Evolutionary conservation across 2,888 invertebrate genomes (phyloP).

Genomic region (Acanthosepion esculentum): DNA sequence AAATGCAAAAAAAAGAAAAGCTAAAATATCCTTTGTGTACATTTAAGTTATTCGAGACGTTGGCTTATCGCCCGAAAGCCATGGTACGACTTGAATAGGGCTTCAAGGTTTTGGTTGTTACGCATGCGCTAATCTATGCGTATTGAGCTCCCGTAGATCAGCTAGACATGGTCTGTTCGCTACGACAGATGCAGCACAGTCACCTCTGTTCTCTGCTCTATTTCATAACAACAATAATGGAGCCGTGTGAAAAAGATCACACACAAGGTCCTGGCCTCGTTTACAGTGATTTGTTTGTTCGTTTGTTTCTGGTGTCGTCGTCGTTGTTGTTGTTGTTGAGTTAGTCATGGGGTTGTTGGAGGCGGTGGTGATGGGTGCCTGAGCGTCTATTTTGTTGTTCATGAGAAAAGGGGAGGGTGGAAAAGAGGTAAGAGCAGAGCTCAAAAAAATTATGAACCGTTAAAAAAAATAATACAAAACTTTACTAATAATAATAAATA

Average conservation of each 20-base stretch:
- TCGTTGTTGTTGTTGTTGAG: background rate
- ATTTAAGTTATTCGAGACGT: background rate
- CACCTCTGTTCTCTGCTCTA: constrained; percentile 33
- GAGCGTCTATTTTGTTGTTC: background rate
- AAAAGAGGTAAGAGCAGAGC: background rate
- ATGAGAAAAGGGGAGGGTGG: background rate
- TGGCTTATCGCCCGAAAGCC: background rate
- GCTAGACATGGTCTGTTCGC: background rate
- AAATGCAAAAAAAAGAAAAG: too few species aligned
- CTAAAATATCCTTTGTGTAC: too few species aligned
- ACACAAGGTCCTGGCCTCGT: constrained; percentile 17
- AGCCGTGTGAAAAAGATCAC: background rate
- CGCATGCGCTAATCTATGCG: background rate
- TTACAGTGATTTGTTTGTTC: constrained; percentile 6
- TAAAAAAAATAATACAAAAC: background rate
- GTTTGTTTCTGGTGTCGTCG: background rate
- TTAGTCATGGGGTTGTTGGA: background rate
- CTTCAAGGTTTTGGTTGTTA: background rate
- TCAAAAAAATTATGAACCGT: background rate
- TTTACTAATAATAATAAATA: too few species aligned
- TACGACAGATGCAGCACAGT: constrained; percentile 8
- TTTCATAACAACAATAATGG: constrained; percentile 8
- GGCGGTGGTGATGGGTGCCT: background rate
- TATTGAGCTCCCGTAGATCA: constrained; percentile 33
- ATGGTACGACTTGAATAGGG: background rate